phyloP scores from a whole-genome alignment of 2,888 invertebrate species.

The Brachycybe producta region DNA sequence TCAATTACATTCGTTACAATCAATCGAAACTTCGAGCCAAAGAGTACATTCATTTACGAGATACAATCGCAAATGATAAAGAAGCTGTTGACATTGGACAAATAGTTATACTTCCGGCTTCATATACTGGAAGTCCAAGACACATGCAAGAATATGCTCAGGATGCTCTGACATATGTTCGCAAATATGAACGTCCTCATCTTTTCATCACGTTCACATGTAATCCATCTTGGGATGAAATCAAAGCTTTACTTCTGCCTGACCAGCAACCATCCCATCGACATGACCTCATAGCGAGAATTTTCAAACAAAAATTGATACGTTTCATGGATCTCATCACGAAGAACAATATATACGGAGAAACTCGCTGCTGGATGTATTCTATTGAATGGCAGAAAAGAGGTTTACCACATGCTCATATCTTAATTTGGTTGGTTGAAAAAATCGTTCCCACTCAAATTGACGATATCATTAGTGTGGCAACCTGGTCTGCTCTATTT shows the following conservation, averaged over 20 bases:
- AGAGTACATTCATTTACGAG: slow-evolving; percentile 24
- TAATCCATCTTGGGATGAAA: slow-evolving; percentile 27
- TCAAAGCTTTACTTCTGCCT: slow-evolving; percentile 26
- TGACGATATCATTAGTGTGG: slow-evolving; percentile 30
- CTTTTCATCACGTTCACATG: slow-evolving; percentile 18
- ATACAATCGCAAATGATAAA: slow-evolving; percentile 20
- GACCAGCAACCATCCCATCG: slow-evolving; percentile 25
- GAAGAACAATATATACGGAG: slow-evolving; percentile 24
- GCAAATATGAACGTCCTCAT: slow-evolving; percentile 33
- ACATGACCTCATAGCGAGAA: slow-evolving; percentile 26
- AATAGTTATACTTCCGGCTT: slow-evolving; percentile 22
- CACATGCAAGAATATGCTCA: slow-evolving; percentile 23
- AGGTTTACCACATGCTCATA: slow-evolving; percentile 28
- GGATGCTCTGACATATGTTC: slow-evolving; percentile 27
- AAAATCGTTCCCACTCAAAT: slow-evolving; percentile 23
- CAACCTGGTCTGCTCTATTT: too few relatives aligned
- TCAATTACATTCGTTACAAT: slow-evolving; percentile 3
- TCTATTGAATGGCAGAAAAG: slow-evolving; percentile 29
- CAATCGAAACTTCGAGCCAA: slow-evolving; percentile 20
- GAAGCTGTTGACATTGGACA: slow-evolving; percentile 20
- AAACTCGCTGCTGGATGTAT: slow-evolving; percentile 22
- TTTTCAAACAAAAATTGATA: slow-evolving; percentile 26
- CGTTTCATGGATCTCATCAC: slow-evolving; percentile 23
- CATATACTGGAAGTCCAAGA: slow-evolving; percentile 22
- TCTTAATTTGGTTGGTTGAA: slow-evolving; percentile 24